Conservation (phyloP, 1,140 invertebrate genomes). For the Octopus sinensis region DNA sequence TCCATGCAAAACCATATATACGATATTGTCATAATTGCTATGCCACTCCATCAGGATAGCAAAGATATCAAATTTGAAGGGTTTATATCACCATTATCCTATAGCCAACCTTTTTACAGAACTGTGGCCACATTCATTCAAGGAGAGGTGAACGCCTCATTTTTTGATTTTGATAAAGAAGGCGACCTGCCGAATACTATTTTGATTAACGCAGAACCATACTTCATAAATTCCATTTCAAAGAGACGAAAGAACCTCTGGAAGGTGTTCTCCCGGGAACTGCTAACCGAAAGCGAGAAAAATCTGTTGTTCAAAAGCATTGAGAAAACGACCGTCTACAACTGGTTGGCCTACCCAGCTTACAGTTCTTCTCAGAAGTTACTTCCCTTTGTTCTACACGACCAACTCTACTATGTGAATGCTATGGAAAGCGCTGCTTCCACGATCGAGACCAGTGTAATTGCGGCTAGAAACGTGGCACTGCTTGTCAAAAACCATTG, state of each 20-base stretch:
- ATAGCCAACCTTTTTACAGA: slow-evolving; percentile 59
- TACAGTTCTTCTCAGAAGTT: slow-evolving; percentile 57
- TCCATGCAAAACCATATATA: slow-evolving; percentile 50
- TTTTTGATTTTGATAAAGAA: slow-evolving; percentile 57
- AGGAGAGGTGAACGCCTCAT: slow-evolving; percentile 59
- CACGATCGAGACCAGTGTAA: slow-evolving; percentile 72
- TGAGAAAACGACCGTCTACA: slow-evolving; percentile 49
- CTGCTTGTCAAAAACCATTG: slow-evolving; percentile 60
- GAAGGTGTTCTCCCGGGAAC: slow-evolving; percentile 65
- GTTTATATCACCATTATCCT: slow-evolving; percentile 47
- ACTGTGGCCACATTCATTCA: slow-evolving; percentile 65
- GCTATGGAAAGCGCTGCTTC: slow-evolving; percentile 70
- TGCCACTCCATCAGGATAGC: slow-evolving; percentile 60
- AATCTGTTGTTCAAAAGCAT: slow-evolving; percentile 61
- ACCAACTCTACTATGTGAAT: slow-evolving; percentile 67
- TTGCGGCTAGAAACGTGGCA: slow-evolving; percentile 68
- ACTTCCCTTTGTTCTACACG: slow-evolving; percentile 62
- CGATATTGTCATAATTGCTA: slow-evolving; percentile 66
- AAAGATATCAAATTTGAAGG: slow-evolving; percentile 56
- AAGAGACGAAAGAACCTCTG: slow-evolving; percentile 53
- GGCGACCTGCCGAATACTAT: slow-evolving; percentile 52
- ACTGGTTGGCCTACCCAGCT: slow-evolving; percentile 69
- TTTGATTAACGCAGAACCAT: slow-evolving; percentile 58
- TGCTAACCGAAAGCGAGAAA: slow-evolving; percentile 57
- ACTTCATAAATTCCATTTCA: slow-evolving; percentile 31